Conservation (phyloP, 2,113 vertebrate species). For the Alexandromys fortis region DNA sequence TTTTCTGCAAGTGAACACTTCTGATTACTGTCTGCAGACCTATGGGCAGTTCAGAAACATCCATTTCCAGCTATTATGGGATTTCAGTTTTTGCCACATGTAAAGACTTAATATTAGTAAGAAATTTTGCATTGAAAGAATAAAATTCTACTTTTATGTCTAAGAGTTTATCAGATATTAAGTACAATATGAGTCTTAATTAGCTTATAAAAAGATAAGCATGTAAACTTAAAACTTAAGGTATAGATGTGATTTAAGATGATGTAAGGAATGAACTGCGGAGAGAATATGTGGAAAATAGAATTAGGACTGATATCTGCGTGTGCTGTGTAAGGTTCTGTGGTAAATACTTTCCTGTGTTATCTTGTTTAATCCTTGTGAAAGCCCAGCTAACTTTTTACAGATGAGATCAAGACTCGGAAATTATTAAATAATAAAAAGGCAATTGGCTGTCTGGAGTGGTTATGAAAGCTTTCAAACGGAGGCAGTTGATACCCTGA, state of each 20-base stretch:
- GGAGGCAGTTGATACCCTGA: not conserved
- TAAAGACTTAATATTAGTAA: not conserved
- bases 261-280: not conserved
- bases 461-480: not conserved
- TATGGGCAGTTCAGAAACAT: not conserved
- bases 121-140: not conserved
- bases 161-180: not conserved
- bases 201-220: not conserved
- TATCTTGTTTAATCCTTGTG: not conserved
- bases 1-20: slow-evolving; percentile 11
- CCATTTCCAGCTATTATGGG: not conserved
- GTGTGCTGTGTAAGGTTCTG: not conserved
- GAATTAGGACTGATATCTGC: not conserved
- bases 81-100: not conserved
- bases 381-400: slow-evolving; percentile 1
- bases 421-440: slow-evolving; percentile 37
- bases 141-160: not conserved
- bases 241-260: not conserved
- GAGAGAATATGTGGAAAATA: not conserved
- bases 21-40: not conserved
- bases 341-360: not conserved
- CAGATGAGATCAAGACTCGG: not conserved
- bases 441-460: not conserved
- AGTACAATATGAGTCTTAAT: not conserved
- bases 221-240: slow-evolving; percentile 7